These are phyloP conservation scores for Sebastes schlegelii DNA, from an alignment of 2,113 vertebrate species.

Conservation along the genomic window DNA sequence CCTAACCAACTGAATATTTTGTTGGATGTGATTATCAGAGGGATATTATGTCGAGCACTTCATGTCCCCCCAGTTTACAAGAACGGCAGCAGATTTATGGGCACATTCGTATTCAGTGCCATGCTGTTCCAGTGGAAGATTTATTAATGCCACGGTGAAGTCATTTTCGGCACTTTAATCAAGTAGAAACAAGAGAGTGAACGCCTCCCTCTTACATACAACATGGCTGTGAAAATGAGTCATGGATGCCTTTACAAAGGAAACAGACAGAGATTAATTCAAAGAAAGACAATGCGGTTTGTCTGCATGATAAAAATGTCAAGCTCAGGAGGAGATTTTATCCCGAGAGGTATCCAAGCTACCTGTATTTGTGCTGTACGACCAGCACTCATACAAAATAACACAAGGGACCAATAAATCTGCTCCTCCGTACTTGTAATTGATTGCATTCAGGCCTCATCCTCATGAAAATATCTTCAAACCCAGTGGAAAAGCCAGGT, in stretches of 20 bases:
- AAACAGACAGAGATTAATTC: too few relatives aligned
- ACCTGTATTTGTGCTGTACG: not conserved
- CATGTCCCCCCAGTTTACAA: constrained; percentile 3
- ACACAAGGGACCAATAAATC: not conserved
- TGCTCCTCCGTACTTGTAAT: not conserved
- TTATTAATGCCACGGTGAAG: constrained; percentile 27
- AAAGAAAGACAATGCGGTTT: too few relatives aligned
- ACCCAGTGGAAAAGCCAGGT: not conserved
- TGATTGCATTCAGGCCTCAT: constrained; percentile 1
- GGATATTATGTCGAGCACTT: constrained; percentile 3
- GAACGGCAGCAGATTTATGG: constrained; percentile 37
- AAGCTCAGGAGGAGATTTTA: not conserved
- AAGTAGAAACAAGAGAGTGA: constrained; percentile 14
- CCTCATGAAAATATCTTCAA: not conserved
- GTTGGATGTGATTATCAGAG: constrained; percentile 9
- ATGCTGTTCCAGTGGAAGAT: constrained; percentile 17
- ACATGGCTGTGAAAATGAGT: not conserved
- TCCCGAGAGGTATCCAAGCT: not conserved
- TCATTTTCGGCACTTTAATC: constrained; percentile 42
- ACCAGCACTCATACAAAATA: not conserved
- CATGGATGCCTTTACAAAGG: not conserved
- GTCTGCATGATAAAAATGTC: too few relatives aligned
- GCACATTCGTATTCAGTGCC: constrained; percentile 36
- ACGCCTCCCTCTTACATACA: not conserved
- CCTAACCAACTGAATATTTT: not conserved